phyloP scores from a whole-genome alignment of 2,113 vertebrate genomes.

The Siphamia tubifer region DNA sequence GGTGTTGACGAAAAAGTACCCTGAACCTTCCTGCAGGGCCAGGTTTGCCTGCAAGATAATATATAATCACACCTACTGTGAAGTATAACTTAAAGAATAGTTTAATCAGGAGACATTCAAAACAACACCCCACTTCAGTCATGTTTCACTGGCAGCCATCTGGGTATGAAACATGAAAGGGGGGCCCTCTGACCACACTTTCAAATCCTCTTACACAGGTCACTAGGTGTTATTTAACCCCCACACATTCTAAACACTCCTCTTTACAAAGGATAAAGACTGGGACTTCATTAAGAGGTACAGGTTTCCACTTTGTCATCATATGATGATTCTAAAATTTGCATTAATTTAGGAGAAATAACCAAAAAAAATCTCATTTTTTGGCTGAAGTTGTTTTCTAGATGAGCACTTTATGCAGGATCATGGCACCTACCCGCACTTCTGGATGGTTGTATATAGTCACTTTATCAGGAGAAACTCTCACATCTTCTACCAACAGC shows the following conservation, averaged over 20 bases:
- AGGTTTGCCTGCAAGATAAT: constrained; percentile 82
- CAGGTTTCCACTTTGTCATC: not conserved
- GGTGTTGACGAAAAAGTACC: constrained; percentile 91
- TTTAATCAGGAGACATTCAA: not conserved
- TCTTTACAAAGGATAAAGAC: constrained; percentile 17
- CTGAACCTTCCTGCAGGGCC: constrained; percentile 87
- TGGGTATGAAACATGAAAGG: constrained; percentile 9
- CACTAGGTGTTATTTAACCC: constrained; percentile 40
- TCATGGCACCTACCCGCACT: constrained; percentile 84
- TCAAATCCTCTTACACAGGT: constrained; percentile 49
- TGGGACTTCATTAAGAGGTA: not conserved
- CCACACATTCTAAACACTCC: not conserved
- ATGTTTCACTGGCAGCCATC: not conserved
- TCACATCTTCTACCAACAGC: constrained; percentile 92
- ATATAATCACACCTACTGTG: not conserved
- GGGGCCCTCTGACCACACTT: constrained; percentile 7
- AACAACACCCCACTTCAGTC: not conserved
- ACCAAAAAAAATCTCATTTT: no score
- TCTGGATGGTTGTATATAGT: constrained; percentile 93
- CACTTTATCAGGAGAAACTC: constrained; percentile 81
- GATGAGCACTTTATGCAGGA: no score
- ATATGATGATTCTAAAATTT: not conserved
- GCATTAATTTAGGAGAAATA: not conserved
- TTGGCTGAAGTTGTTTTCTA: no score
- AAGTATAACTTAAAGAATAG: not conserved